A percentile compares a stretch with the other conserved stretches of the same genome.
Evolutionary conservation across 2,888 invertebrate species (phyloP).

Genomic region (Cheilosia vernalis): DNA sequence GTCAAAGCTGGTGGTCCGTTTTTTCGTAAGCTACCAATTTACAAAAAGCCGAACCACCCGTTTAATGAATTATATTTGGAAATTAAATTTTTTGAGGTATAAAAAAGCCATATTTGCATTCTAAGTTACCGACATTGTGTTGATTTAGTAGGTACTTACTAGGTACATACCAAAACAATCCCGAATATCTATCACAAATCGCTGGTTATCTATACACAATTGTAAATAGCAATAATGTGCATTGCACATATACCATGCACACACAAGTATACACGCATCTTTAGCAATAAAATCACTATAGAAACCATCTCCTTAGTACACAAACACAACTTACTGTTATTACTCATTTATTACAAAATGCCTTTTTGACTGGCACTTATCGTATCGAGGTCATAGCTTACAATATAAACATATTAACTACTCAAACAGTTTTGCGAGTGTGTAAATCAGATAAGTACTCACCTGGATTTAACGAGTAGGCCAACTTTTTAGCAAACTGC

Average conservation of each 20-base stretch:
- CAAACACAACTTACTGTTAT: not conserved
- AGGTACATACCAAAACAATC: too few relatives aligned
- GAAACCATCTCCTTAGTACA: constrained; percentile 22
- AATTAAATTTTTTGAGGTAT: too few relatives aligned
- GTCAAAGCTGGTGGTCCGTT: too few relatives aligned
- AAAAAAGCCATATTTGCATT: too few relatives aligned
- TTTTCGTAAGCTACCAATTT: too few relatives aligned
- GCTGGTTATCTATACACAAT: too few relatives aligned
- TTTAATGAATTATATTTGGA: too few relatives aligned
- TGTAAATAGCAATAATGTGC: too few relatives aligned
- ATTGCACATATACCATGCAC: not conserved
- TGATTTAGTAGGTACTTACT: too few relatives aligned
- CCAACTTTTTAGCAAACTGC: constrained; percentile 92
- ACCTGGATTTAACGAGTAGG: constrained; percentile 93
- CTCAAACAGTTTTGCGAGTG: not conserved
- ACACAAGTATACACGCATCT: not conserved
- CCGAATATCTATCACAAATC: too few relatives aligned
- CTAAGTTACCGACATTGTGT: too few relatives aligned
- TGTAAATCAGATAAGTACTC: constrained; percentile 77
- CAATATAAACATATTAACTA: constrained; percentile 25
- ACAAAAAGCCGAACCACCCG: too few relatives aligned
- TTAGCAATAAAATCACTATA: not conserved
- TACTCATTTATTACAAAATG: constrained; percentile 20
- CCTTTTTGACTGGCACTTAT: constrained; percentile 34
- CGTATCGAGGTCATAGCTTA: constrained; percentile 59